These are phyloP conservation scores for Orcinus orca DNA, from an alignment of 2,113 vertebrate species.

Conservation along the genomic window DNA sequence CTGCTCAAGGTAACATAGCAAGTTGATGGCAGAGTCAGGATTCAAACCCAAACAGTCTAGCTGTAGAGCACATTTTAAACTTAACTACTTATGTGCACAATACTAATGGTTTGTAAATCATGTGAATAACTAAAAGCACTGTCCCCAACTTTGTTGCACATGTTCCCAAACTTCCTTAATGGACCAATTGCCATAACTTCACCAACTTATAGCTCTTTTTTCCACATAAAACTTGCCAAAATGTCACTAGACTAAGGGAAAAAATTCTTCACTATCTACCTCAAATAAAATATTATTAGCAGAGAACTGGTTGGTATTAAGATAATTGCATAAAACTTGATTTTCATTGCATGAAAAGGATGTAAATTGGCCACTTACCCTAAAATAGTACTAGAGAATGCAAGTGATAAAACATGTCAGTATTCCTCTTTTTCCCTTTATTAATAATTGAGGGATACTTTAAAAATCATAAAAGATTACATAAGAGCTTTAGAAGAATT, in stretches of 20 bases:
- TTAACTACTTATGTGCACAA: background rate
- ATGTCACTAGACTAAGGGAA: background rate
- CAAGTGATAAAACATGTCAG: conserved; percentile 9
- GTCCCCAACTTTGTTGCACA: background rate
- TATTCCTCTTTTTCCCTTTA: conserved; percentile 39
- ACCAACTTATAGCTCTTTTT: conserved; percentile 15
- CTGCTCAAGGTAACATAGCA: background rate
- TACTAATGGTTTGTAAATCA: conserved; percentile 9
- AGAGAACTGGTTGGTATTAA: conserved; percentile 36
- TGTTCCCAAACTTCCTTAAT: background rate
- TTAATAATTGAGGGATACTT: conserved; percentile 38
- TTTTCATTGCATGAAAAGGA: conserved; percentile 37
- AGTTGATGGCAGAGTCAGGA: conserved; percentile 1
- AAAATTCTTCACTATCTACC: background rate
- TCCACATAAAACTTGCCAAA: conserved; percentile 25
- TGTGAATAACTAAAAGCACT: conserved; percentile 25
- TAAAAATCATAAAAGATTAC: conserved; percentile 40
- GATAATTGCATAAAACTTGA: conserved; percentile 46
- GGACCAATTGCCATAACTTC: background rate
- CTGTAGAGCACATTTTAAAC: conserved; percentile 33
- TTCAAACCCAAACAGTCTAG: background rate
- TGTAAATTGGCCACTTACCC: conserved; percentile 23
- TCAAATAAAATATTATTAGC: conserved; percentile 51
- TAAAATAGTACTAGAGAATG: conserved; percentile 41
- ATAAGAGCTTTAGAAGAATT: conserved; percentile 20